phyloP scores from a whole-genome alignment of 35 echinoderm and acorn worm species.

The Lytechinus pictus region DNA sequence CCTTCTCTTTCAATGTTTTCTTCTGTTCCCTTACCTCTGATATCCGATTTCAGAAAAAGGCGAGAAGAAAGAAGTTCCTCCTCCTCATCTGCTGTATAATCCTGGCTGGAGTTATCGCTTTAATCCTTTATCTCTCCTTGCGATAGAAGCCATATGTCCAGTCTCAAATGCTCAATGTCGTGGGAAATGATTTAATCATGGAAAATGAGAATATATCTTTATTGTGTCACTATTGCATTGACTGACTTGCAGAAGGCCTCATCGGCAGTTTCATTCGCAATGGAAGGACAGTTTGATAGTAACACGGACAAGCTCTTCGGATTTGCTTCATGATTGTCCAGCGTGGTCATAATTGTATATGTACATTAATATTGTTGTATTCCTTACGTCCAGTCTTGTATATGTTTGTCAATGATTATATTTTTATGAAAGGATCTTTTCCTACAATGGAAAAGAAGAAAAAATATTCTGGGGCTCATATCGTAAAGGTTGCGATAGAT shows the following conservation, averaged over 20 bases:
- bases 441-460: background rate
- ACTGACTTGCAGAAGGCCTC: background rate
- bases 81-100: conserved; percentile 38
- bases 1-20: background rate
- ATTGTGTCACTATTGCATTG: background rate
- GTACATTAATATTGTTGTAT: background rate
- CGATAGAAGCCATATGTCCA: background rate
- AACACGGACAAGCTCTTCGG: background rate
- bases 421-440: background rate
- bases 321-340: background rate
- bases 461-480: no score
- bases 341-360: background rate
- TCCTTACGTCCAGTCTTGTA: background rate
- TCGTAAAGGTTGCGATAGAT: no score
- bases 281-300: background rate
- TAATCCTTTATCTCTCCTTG: conserved; percentile 47
- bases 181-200: background rate
- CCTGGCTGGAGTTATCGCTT: background rate
- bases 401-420: background rate
- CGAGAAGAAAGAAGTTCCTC: conserved; percentile 57
- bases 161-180: background rate
- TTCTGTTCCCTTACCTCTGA: background rate
- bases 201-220: background rate
- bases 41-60: conserved; percentile 29
- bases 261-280: background rate